Evolutionary conservation across 2,797 vertebrate species (phyloP).

Genomic region (Danio tinwini): DNA sequence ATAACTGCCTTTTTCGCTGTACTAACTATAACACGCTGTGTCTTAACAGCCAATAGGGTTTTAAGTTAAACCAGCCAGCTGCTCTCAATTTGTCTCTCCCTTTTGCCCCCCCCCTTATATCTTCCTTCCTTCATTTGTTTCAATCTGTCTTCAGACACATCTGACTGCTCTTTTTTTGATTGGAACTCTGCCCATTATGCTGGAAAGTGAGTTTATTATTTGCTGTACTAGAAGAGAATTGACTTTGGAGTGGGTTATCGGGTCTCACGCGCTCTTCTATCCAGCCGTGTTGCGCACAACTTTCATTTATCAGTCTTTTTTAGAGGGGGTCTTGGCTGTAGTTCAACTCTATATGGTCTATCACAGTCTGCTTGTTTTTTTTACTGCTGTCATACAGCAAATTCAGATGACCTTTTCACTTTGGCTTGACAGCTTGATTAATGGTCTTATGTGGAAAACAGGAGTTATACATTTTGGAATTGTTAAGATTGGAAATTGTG

Average conservation of each 20-base stretch:
- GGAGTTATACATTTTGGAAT: background rate
- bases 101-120: slow-evolving; percentile 17
- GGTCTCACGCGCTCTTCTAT: background rate
- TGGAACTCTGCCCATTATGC: slow-evolving; percentile 27
- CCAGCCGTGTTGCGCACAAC: slow-evolving; percentile 8
- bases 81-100: slow-evolving; percentile 34
- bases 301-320: slow-evolving; percentile 20
- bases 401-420: slow-evolving; percentile 24
- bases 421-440: slow-evolving; percentile 20
- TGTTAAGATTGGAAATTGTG: background rate
- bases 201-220: slow-evolving; percentile 24
- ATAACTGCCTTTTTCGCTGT: background rate
- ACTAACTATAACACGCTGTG: slow-evolving; percentile 22
- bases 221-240: background rate
- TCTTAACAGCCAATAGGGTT: slow-evolving; percentile 36
- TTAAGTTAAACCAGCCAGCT: slow-evolving; percentile 37
- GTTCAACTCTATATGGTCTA: slow-evolving; percentile 29
- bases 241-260: slow-evolving; percentile 9
- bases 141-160: slow-evolving; percentile 26
- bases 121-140: slow-evolving; percentile 25
- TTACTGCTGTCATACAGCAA: slow-evolving; percentile 22
- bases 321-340: slow-evolving; percentile 1
- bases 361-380: slow-evolving; percentile 20
- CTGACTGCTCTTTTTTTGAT: slow-evolving; percentile 28
- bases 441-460: slow-evolving; percentile 14